Conservation (phyloP, 2,797 vertebrate species). For the Ambastaia sidthimunki region DNA sequence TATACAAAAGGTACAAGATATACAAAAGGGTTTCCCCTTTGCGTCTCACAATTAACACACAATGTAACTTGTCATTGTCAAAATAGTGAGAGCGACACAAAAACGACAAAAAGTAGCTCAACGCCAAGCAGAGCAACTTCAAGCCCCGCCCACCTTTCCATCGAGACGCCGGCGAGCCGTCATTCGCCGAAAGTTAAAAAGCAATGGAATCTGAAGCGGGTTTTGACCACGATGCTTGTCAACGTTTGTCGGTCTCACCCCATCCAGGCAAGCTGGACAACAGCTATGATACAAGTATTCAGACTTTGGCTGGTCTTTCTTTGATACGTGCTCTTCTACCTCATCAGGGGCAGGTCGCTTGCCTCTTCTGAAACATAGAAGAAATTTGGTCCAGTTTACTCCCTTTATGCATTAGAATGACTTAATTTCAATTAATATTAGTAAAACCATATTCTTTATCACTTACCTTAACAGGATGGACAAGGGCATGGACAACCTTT, state of each 20-base stretch:
- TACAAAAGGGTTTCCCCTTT: no score
- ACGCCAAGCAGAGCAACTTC: background rate
- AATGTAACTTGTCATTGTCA: no score
- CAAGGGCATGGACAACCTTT: conserved; percentile 1
- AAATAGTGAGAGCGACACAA: no score
- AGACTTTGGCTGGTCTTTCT: background rate
- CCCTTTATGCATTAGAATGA: no score
- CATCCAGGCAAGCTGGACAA: conserved; percentile 78
- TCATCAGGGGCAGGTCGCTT: conserved; percentile 41
- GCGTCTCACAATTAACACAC: no score
- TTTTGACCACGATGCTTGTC: conserved; percentile 80
- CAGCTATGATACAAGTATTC: conserved; percentile 81
- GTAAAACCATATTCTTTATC: background rate
- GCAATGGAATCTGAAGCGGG: conserved; percentile 82
- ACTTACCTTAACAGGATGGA: background rate
- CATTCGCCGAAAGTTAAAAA: conserved; percentile 86
- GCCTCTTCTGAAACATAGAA: conserved; percentile 12
- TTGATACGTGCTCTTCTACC: background rate
- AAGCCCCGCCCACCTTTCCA: conserved; percentile 70
- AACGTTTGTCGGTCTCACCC: conserved; percentile 65
- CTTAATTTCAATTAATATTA: no score
- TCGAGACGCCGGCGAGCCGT: conserved; percentile 79
- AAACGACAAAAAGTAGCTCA: no score
- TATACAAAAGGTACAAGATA: no score
- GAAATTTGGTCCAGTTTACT: background rate